Conservation (phyloP, 2,888 invertebrate genomes). For the Chrysolina oricalcia region DNA sequence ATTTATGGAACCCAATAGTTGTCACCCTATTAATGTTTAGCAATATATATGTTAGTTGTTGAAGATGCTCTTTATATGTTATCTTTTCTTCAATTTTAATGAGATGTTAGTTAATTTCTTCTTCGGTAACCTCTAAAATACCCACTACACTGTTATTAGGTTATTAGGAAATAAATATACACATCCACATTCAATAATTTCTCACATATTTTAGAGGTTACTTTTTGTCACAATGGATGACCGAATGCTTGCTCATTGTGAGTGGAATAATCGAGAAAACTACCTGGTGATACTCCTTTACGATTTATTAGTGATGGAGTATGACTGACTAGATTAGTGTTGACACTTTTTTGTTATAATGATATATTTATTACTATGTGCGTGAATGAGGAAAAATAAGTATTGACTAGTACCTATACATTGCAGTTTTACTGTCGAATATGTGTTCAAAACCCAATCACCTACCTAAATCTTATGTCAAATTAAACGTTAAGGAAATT, state of each 20-base stretch:
- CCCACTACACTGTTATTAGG: constrained; percentile 37
- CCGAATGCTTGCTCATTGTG: constrained; percentile 15
- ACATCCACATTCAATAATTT: constrained; percentile 43
- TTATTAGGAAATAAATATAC: constrained; percentile 37
- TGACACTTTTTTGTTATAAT: not conserved
- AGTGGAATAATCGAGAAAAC: constrained; percentile 17
- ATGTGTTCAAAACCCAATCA: constrained; percentile 73
- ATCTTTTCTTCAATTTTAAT: constrained; percentile 56
- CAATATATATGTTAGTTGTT: constrained; percentile 68
- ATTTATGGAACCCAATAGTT: constrained; percentile 55
- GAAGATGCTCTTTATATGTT: constrained; percentile 61
- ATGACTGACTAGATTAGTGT: constrained; percentile 50
- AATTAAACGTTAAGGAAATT: constrained; percentile 62
- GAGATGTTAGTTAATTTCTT: constrained; percentile 49
- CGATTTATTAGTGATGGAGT: constrained; percentile 69
- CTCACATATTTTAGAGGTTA: constrained; percentile 47
- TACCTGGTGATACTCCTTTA: constrained; percentile 62
- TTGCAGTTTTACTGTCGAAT: constrained; percentile 70
- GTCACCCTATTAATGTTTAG: constrained; percentile 66
- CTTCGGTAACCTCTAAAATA: constrained; percentile 41
- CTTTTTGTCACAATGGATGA: constrained; percentile 25
- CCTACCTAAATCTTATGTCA: constrained; percentile 71
- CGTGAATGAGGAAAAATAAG: constrained; percentile 59
- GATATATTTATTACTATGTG: constrained; percentile 18
- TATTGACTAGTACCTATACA: constrained; percentile 70